phyloP scores from a whole-genome alignment of 2,797 vertebrate genomes.

The Sarcophilus harrisii region DNA sequence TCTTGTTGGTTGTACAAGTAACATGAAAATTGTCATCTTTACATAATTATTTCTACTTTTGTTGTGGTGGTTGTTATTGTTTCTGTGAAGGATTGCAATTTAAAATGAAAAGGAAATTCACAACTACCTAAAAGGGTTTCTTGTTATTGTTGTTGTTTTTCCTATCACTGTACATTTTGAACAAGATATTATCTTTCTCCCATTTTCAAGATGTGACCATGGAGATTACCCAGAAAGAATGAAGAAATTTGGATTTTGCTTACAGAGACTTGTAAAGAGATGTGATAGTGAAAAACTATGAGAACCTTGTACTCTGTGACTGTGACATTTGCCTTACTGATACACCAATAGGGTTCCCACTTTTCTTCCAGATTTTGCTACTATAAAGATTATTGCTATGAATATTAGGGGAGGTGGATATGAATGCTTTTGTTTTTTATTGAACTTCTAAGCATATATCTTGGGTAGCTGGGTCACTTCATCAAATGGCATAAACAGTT shows the following conservation, averaged over 20 bases:
- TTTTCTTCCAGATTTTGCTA: not conserved
- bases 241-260: not conserved
- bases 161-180: not conserved
- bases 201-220: not conserved
- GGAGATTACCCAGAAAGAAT: not conserved
- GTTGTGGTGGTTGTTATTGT: not conserved
- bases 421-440: not conserved
- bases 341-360: not conserved
- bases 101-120: too few species aligned
- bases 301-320: not conserved
- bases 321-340: not conserved
- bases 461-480: not conserved
- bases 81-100: not conserved
- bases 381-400: not conserved
- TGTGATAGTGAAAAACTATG: not conserved
- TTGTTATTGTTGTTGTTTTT: not conserved
- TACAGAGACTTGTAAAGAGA: not conserved
- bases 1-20: not conserved
- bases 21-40: not conserved
- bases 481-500: not conserved
- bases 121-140: not conserved
- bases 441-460: not conserved
- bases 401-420: not conserved
- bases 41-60: not conserved
- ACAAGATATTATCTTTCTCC: not conserved